Conservation (phyloP, 2,888 invertebrate genomes). For the Drosophila setosimentum region DNA sequence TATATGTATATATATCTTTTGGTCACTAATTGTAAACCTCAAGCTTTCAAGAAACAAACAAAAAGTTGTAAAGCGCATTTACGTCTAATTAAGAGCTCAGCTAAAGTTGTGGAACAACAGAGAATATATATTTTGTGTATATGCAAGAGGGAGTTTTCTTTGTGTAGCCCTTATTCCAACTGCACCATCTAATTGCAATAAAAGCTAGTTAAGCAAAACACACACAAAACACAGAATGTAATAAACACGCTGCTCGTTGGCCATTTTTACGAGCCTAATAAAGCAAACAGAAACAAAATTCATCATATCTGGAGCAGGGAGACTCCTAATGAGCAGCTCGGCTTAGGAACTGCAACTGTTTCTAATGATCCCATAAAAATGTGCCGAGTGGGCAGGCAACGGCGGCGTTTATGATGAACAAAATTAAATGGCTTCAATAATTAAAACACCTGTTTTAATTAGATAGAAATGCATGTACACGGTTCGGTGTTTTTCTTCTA, state of each 20-base stretch:
- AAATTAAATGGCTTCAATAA: constrained; percentile 76
- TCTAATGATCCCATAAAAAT: constrained; percentile 72
- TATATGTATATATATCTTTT: no score
- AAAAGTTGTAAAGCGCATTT: constrained; percentile 50
- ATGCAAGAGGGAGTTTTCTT: neutral
- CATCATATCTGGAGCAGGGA: constrained; percentile 77
- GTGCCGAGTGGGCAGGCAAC: constrained; percentile 65
- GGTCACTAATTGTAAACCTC: constrained; percentile 19
- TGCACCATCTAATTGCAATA: constrained; percentile 61
- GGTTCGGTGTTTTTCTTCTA: constrained; percentile 6
- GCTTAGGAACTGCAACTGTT: constrained; percentile 71
- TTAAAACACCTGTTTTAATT: constrained; percentile 82
- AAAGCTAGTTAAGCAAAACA: constrained; percentile 67
- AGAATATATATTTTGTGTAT: neutral
- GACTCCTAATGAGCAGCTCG: constrained; percentile 70
- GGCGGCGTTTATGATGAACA: constrained; percentile 60
- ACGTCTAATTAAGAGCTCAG: constrained; percentile 60
- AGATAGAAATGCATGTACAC: constrained; percentile 69
- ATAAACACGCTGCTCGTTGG: constrained; percentile 53
- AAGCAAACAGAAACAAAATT: constrained; percentile 66
- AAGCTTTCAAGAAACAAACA: constrained; percentile 17
- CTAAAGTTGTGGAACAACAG: constrained; percentile 37
- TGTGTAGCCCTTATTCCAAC: constrained; percentile 25
- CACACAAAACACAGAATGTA: constrained; percentile 35
- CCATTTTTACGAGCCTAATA: constrained; percentile 67